A percentile compares a stretch with the other conserved stretches of the same genome.
Evolutionary conservation across 1,140 invertebrate species (phyloP).

Genomic region (Atopsyche davidsoni): DNA sequence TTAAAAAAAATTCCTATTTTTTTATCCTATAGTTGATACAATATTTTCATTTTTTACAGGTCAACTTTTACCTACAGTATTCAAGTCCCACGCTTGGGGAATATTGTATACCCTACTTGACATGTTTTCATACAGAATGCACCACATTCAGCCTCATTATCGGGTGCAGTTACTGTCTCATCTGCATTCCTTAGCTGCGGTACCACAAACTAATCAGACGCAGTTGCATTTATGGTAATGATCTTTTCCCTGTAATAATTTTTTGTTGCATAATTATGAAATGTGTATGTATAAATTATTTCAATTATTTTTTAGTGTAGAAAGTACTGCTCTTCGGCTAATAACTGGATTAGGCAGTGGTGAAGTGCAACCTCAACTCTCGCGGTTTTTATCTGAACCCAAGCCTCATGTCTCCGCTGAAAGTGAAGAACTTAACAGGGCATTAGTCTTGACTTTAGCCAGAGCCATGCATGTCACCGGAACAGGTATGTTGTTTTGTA

Average conservation of each 20-base stretch:
- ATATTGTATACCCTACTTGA: slow-evolving; percentile 91
- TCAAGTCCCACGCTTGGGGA: slow-evolving; percentile 89
- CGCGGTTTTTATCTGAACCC: slow-evolving; percentile 77
- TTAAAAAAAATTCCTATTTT: slow-evolving; percentile 1
- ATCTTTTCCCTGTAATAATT: slow-evolving; percentile 1
- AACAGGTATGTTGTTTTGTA: slow-evolving; percentile 40
- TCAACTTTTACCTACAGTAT: slow-evolving; percentile 82
- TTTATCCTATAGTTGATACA: slow-evolving; percentile 13
- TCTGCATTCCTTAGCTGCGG: slow-evolving; percentile 79
- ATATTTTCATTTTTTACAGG: slow-evolving; percentile 48
- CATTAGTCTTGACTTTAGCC: slow-evolving; percentile 87
- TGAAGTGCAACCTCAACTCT: slow-evolving; percentile 87
- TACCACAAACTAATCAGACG: slow-evolving; percentile 90
- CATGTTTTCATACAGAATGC: slow-evolving; percentile 94
- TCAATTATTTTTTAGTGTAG: slow-evolving; percentile 60
- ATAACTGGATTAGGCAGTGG: slow-evolving; percentile 87
- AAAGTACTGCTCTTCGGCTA: slow-evolving; percentile 85
- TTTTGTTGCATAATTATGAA: not conserved
- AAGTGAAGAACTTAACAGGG: slow-evolving; percentile 91
- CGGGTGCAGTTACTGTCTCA: slow-evolving; percentile 85
- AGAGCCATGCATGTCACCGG: slow-evolving; percentile 91
- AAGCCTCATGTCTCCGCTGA: slow-evolving; percentile 87
- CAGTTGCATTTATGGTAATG: slow-evolving; percentile 85
- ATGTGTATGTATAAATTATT: not conserved
- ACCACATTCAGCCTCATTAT: slow-evolving; percentile 94